phyloP scores from a whole-genome alignment of 1,140 invertebrate genomes.

The Drosophila athabasca region DNA sequence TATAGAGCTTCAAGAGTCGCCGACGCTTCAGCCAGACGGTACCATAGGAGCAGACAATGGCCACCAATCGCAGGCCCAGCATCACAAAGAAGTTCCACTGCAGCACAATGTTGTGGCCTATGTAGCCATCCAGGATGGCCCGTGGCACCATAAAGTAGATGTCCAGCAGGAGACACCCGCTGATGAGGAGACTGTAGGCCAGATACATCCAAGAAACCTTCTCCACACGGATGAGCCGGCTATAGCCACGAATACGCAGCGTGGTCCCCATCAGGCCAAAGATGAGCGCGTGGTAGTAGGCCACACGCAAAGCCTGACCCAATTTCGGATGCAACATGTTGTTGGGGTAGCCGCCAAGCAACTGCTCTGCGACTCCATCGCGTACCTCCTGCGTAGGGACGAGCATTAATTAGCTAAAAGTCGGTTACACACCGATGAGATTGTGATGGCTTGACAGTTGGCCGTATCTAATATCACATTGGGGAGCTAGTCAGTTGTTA shows the following conservation, averaged over 20 bases:
- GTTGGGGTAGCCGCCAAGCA: no score
- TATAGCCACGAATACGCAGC: constrained; percentile 6
- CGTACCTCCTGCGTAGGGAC: neutral
- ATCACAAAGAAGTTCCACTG: constrained; percentile 32
- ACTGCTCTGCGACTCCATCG: neutral
- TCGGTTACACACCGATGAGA: neutral
- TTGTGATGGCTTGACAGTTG: neutral
- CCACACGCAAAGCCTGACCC: constrained; percentile 18
- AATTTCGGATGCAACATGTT: constrained; percentile 58
- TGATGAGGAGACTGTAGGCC: constrained; percentile 33
- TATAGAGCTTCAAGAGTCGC: constrained; percentile 28
- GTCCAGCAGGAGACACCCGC: constrained; percentile 4
- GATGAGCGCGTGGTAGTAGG: constrained; percentile 42
- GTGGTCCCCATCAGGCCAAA: constrained; percentile 51
- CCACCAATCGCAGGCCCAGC: neutral
- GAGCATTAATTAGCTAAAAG: constrained; percentile 14
- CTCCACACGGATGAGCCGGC: neutral
- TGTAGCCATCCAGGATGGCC: constrained; percentile 30
- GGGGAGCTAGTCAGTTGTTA: constrained; percentile 12
- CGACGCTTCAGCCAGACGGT: constrained; percentile 47
- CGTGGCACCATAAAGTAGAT: constrained; percentile 27
- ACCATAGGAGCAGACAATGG: constrained; percentile 27
- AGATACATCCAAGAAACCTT: constrained; percentile 29
- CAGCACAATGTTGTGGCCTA: constrained; percentile 49
- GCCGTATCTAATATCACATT: neutral